Evolutionary conservation across 2,888 invertebrate species (phyloP), one percentile per base, ranked within the genome.

Genomic region (Cremastobaeus sp.): DNA sequence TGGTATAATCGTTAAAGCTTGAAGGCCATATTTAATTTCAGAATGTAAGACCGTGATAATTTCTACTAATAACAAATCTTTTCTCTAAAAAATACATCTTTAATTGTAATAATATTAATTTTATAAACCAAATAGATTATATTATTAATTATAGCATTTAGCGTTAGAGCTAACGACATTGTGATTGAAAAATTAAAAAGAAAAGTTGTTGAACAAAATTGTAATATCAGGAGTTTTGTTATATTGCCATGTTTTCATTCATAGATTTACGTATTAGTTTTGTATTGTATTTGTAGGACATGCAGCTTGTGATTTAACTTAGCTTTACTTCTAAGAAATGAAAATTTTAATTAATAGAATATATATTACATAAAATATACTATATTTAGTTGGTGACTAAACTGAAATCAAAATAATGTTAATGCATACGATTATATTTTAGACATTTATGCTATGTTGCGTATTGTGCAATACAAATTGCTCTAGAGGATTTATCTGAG

Each of bases 121-220:
- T n/a, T 45, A 54, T 12, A 18, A 45, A 55, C 55, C 65, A 65
- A 65, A 65, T 55, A 25, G 32, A 39, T 1, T 35, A 43, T 64
- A 65, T n/a, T n/a, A n/a, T n/a, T n/a, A n/a, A 65, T 30, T 47
- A 62, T 41, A 34, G 17, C 39, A 20, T 14, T 18, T 57, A 57
- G 50, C 6, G 21, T 50, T 57, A 68, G n/a, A 30, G 47, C 18
- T 20, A 34, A 35, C 25, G 47, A 54, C 25, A 60, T 48, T 60
- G 57, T 30, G 41, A 66, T 66, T 57, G 1, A 25, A 43, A 43
- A 43, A 55, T 55, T 55, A 12, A 54, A 55, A 59, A 35, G 17
- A 59, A 48, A 32, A 17, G 18, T 48, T 48, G 48, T 66, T 55
- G 11, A 66, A 57, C 48, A 57, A 66, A 66, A 55, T 66, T 66